Conservation (phyloP, 2,113 vertebrate genomes). For the Condylura cristata region DNA sequence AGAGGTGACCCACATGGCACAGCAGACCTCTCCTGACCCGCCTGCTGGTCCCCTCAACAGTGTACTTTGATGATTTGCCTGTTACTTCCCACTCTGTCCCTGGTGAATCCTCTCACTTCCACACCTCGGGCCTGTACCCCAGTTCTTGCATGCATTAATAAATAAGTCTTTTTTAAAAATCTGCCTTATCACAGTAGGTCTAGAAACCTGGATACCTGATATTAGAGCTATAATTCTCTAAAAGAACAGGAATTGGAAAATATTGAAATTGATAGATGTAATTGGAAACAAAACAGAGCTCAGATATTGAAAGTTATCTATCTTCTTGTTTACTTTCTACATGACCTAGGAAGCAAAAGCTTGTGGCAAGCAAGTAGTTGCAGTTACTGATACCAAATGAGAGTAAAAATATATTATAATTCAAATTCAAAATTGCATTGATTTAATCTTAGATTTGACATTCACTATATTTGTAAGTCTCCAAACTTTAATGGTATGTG, state of each 20-base stretch:
- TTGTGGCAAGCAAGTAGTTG: background rate
- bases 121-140: too few species aligned
- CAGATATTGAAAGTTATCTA: background rate
- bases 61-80: too few species aligned
- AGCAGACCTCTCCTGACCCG: too few species aligned
- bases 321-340: slow-evolving; percentile 4
- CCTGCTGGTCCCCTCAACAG: too few species aligned
- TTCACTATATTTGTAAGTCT: slow-evolving; percentile 36
- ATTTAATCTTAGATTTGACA: background rate
- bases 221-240: background rate
- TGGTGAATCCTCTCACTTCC: too few species aligned
- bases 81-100: too few species aligned
- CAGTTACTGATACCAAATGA: background rate
- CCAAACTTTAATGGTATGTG: background rate
- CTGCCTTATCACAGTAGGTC: background rate
- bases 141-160: too few species aligned
- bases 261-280: background rate
- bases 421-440: slow-evolving; percentile 17
- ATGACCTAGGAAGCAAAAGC: background rate
- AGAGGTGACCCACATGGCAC: too few species aligned
- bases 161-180: too few species aligned
- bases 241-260: background rate
- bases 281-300: background rate
- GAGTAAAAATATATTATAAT: slow-evolving; percentile 23
- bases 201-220: background rate